These are phyloP conservation scores for Melanargia galathea DNA, from an alignment of 2,888 invertebrate species.

Conservation along the genomic window DNA sequence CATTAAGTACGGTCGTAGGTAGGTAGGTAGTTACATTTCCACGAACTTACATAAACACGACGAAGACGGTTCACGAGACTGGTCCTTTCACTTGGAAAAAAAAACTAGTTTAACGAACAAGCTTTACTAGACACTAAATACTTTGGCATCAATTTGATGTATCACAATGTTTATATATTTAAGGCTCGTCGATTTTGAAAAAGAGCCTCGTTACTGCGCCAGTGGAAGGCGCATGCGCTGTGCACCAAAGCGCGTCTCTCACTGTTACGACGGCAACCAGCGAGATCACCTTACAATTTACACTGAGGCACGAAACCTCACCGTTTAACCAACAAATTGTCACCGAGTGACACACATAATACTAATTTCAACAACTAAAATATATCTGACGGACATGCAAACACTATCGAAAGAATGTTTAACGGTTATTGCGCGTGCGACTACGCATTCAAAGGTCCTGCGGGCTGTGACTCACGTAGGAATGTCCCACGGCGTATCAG, in stretches of 20 bases:
- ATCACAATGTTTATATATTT: slow-evolving; percentile 43
- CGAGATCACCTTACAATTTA: slow-evolving; percentile 40
- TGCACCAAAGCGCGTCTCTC: slow-evolving; percentile 69
- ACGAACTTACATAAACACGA: slow-evolving; percentile 66
- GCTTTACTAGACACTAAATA: slow-evolving; percentile 52
- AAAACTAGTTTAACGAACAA: slow-evolving; percentile 47
- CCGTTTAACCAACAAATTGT: slow-evolving; percentile 30
- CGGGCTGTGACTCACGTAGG: slow-evolving; percentile 35
- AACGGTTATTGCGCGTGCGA: slow-evolving; percentile 26
- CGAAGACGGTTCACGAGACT: slow-evolving; percentile 36
- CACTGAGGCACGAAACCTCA: slow-evolving; percentile 32
- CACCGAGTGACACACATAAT: slow-evolving; percentile 23
- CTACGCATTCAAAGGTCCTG: slow-evolving; percentile 15
- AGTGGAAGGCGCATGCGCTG: slow-evolving; percentile 65
- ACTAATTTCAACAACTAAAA: slow-evolving; percentile 17
- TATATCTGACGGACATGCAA: slow-evolving; percentile 24
- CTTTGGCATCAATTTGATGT: slow-evolving; percentile 57
- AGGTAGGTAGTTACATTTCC: slow-evolving; percentile 45
- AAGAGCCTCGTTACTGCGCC: slow-evolving; percentile 35
- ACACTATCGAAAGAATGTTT: slow-evolving; percentile 24
- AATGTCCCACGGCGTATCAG: slow-evolving; percentile 20
- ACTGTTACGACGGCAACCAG: slow-evolving; percentile 50
- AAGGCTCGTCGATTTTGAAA: slow-evolving; percentile 34
- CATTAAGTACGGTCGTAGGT: slow-evolving; percentile 10
- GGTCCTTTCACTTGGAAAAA: slow-evolving; percentile 55